A percentile compares a stretch with the other conserved stretches of the same genome.
phyloP scores from a whole-genome alignment of 2,797 vertebrate species.

The Alouatta caraya region DNA sequence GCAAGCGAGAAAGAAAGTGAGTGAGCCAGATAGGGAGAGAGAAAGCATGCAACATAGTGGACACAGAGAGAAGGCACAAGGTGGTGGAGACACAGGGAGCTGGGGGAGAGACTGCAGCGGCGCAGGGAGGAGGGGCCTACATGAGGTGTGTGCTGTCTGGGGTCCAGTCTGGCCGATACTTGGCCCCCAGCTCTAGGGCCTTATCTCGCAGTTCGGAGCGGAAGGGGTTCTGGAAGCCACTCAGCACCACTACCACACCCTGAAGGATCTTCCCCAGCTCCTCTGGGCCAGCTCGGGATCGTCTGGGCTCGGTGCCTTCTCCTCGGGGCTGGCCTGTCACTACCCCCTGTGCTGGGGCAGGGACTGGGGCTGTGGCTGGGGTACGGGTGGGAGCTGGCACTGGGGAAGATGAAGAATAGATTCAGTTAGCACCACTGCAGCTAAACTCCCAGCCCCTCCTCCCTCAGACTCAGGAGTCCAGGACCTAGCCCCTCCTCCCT shows the following conservation, averaged over 20 bases:
- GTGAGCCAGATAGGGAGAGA: neutral
- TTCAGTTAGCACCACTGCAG: neutral
- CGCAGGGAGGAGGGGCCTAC: constrained; percentile 79
- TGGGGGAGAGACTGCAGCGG: fast-evolving
- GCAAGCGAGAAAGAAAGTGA: neutral
- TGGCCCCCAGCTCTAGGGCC: constrained; percentile 92
- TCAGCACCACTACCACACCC: constrained; percentile 93
- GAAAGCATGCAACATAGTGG: neutral
- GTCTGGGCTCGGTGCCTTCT: constrained; percentile 77
- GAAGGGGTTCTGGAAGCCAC: constrained; percentile 95
- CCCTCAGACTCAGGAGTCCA: neutral
- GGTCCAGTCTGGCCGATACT: constrained; percentile 92
- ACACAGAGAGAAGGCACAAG: neutral
- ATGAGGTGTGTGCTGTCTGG: constrained; percentile 93
- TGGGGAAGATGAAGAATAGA: constrained; percentile 17
- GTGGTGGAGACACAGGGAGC: no score
- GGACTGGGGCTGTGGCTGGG: neutral
- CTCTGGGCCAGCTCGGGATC: constrained; percentile 58
- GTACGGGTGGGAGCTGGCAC: neutral
- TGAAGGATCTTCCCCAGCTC: constrained; percentile 86
- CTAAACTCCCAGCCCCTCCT: neutral
- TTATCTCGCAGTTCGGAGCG: constrained; percentile 92
- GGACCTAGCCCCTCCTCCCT: neutral
- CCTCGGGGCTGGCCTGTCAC: constrained; percentile 60
- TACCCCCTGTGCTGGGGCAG: constrained; percentile 1